Base-by-base conservation (phyloP, 2,888 invertebrate genomes). In the Mycalesis mineus region DNA sequence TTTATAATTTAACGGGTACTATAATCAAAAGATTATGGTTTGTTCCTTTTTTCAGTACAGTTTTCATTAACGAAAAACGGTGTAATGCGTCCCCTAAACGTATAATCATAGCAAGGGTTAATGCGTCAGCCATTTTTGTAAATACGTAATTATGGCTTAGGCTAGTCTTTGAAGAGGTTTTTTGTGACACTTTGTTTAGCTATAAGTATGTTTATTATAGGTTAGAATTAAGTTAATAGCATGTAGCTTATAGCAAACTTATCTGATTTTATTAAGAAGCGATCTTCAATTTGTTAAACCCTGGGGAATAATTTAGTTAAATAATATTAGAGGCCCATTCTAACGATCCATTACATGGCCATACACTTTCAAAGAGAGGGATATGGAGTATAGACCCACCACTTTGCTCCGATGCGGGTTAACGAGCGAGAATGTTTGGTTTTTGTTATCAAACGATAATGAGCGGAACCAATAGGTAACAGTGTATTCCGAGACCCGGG, bases 21-120 rank as follows among this genome's bases (percentile, higher is more conserved):
- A 82, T 85, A 87, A 88, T 88, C 86, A 85, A 73, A 69, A 76
- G 84, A 85, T 88, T 86, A 60, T 47, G 82, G 69, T 66, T 70
- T 74, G 72, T 71, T 83, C 81, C 73, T 88, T 89, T 88, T 89
- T 88, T 88, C 88, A 88, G 87, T 88, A 75, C 70, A 67, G 74
- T 76, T 80, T 85, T 84, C 84, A 87, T 87, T 88, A 88, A 80
- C 36, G 50, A 50, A 50, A 50, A 14, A 50, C 49, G 28, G n/a
- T 50, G 49, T 45, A 57, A 44, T 57, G 42, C 49, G 60, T 53
- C 51, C 7, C 11, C 68, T 72, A 75, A 80, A 84, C 80, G 65
- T 80, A 77, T 83, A 82, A 87, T 87, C 78, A 69, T 68, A 71
- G 74, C 71, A 71, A 57, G 72, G 72, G 68, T 68, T 72, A 72